phyloP scores from a whole-genome alignment of 2,113 vertebrate genomes.

The Tringa solitaria region DNA sequence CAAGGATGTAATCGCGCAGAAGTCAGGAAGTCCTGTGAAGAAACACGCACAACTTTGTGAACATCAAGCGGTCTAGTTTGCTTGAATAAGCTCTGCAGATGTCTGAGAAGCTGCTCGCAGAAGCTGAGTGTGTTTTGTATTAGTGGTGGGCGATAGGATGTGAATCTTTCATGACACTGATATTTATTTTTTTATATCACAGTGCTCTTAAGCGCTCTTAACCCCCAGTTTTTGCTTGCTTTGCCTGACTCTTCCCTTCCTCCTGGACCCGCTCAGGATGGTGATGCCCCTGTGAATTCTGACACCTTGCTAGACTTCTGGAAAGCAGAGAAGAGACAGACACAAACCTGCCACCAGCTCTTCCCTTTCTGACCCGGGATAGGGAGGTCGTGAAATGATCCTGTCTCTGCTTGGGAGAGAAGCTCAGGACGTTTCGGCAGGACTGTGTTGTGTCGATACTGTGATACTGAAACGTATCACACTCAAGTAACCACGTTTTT shows the following conservation, averaged over 20 bases:
- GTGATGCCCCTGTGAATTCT: not conserved
- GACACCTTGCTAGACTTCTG: not conserved
- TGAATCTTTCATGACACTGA: not conserved
- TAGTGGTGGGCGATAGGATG: not conserved
- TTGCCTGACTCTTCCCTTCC: not conserved
- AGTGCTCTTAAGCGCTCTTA: not conserved
- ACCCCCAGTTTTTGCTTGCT: not conserved
- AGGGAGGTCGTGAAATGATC: not conserved
- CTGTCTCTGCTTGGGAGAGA: not conserved
- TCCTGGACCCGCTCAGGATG: fast-evolving
- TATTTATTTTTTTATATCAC: not conserved
- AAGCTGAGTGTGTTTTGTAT: not conserved
- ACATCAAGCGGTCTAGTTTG: not conserved
- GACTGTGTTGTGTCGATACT: not conserved
- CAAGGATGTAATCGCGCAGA: not conserved
- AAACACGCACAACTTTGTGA: not conserved
- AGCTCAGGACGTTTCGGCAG: not conserved
- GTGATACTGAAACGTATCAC: fast-evolving
- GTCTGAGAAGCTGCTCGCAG: not conserved
- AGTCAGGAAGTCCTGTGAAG: slow-evolving; percentile 31
- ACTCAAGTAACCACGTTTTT: not conserved
- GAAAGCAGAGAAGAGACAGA: not conserved
- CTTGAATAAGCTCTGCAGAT: slow-evolving; percentile 11
- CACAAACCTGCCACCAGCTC: not conserved
- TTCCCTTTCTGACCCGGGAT: not conserved